Evolutionary conservation across 2,797 vertebrate genomes (phyloP).

Genomic region (Phalanger gymnotis): DNA sequence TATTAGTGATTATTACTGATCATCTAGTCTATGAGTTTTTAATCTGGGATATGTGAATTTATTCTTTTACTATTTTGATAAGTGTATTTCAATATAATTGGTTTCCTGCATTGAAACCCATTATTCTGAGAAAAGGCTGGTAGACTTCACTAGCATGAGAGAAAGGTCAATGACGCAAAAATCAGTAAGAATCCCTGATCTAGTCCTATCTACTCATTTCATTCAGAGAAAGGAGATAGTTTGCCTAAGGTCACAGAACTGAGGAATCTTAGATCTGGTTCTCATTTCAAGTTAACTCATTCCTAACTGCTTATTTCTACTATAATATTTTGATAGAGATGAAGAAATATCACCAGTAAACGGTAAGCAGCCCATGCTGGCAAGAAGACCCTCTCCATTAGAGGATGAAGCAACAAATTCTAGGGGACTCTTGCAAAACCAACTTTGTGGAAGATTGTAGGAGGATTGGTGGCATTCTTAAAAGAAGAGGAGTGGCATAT

Average conservation of each 20-base stretch:
- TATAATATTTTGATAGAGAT: not conserved
- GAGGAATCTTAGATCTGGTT: not conserved
- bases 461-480: not conserved
- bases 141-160: not conserved
- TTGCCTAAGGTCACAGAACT: not conserved
- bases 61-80: not conserved
- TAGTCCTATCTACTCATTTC: not conserved
- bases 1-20: not conserved
- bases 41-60: not conserved
- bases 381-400: not conserved
- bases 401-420: not conserved
- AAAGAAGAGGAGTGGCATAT: not conserved
- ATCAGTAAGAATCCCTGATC: not conserved
- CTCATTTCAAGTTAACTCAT: not conserved
- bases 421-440: not conserved
- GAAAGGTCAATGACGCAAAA: not conserved
- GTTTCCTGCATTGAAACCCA: not conserved
- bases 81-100: not conserved
- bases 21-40: not conserved
- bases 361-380: not conserved
- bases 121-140: not conserved
- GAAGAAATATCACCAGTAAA: not conserved
- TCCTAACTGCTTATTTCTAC: not conserved
- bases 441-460: not conserved
- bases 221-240: not conserved